phyloP scores from a whole-genome alignment of 1,140 invertebrate species.

The Bombus confusus region DNA sequence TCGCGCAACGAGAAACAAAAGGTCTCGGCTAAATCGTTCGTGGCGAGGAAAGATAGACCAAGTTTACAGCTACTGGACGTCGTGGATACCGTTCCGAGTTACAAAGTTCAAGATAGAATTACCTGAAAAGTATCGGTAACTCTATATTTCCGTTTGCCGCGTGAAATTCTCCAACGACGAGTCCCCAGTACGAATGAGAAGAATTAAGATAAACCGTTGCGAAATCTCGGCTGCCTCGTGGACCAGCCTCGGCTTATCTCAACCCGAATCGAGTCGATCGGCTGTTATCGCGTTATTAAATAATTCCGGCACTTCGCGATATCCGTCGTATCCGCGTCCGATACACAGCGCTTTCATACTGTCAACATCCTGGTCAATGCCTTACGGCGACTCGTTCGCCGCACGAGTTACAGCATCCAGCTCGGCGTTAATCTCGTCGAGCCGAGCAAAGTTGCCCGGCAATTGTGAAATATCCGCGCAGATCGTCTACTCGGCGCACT shows the following conservation, averaged over 20 bases:
- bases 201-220: too few species aligned
- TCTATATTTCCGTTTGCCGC: background rate
- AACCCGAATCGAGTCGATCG: background rate
- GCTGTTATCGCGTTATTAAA: background rate
- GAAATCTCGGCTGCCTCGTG: background rate
- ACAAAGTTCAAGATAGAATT: background rate
- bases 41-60: background rate
- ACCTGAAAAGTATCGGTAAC: background rate
- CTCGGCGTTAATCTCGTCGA: too few species aligned
- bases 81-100: background rate
- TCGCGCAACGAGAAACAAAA: background rate
- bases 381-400: background rate
- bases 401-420: background rate
- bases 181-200: background rate
- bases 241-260: too few species aligned
- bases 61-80: background rate
- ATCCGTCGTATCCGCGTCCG: background rate
- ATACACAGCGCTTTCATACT: background rate
- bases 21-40: background rate
- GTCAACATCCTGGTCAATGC: background rate
- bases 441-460: background rate
- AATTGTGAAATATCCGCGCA: constrained; percentile 24
- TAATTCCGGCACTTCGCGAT: background rate
- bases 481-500: constrained; percentile 1
- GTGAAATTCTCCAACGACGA: too few species aligned